Evolutionary conservation across 2,113 vertebrate species (phyloP).

Genomic region (Acanthochromis polyacanthus): DNA sequence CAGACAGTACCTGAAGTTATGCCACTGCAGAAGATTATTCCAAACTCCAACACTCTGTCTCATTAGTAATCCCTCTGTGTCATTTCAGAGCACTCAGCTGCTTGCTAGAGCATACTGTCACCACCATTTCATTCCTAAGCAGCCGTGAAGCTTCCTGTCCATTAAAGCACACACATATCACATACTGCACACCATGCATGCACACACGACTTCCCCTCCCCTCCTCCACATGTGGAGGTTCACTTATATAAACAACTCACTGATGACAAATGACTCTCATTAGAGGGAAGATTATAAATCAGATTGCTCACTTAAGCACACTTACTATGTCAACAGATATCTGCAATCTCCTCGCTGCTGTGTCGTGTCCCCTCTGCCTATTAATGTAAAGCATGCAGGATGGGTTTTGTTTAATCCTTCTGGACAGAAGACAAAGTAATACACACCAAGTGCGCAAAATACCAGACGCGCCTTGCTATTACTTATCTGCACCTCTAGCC

Average conservation of each 20-base stretch:
- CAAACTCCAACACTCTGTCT: slow-evolving; percentile 33
- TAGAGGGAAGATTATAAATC: slow-evolving; percentile 46
- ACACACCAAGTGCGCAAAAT: slow-evolving; percentile 1
- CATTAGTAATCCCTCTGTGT: slow-evolving; percentile 64
- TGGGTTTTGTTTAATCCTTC: slow-evolving; percentile 20
- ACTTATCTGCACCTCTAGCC: slow-evolving; percentile 17
- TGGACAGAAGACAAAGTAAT: slow-evolving; percentile 2
- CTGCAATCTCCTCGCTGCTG: slow-evolving; percentile 9
- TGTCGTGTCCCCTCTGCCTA: slow-evolving; percentile 2
- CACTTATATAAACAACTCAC: slow-evolving; percentile 40
- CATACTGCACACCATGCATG: slow-evolving; percentile 9
- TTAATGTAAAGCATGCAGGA: slow-evolving; percentile 8
- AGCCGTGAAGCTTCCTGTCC: slow-evolving; percentile 49
- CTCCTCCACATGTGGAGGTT: slow-evolving; percentile 18
- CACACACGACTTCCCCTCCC: background rate
- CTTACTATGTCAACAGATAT: slow-evolving; percentile 18
- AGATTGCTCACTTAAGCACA: slow-evolving; percentile 43
- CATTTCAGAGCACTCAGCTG: slow-evolving; percentile 43
- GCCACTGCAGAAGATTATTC: slow-evolving; percentile 39
- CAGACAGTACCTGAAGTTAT: slow-evolving; percentile 12
- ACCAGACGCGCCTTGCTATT: background rate
- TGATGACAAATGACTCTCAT: slow-evolving; percentile 60
- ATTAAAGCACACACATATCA: slow-evolving; percentile 42
- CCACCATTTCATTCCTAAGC: slow-evolving; percentile 52
- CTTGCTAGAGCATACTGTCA: slow-evolving; percentile 47